phyloP scores from a whole-genome alignment of 2,888 invertebrate species.

The Chrysodeixis includens region DNA sequence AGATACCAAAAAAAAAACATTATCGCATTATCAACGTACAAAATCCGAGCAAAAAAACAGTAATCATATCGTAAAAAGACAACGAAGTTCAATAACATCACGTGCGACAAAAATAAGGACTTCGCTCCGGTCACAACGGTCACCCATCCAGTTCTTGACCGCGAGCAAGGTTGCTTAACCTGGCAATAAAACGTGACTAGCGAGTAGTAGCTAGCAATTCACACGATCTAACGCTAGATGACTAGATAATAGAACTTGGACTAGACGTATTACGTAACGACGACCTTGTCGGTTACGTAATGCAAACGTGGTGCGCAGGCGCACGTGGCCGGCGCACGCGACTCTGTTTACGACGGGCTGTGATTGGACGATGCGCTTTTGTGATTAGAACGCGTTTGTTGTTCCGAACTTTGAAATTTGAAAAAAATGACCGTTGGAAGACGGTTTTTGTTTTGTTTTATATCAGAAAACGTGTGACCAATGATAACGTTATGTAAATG shows the following conservation, averaged over 20 bases:
- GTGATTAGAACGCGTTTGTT: conserved; percentile 20
- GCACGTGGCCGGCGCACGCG: conserved; percentile 67
- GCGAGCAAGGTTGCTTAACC: neutral
- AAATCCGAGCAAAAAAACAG: neutral
- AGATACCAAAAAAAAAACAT: neutral
- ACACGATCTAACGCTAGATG: conserved; percentile 15
- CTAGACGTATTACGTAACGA: conserved; percentile 67
- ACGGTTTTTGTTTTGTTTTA: neutral
- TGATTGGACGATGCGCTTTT: conserved; percentile 44
- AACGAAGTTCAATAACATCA: neutral
- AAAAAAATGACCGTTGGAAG: neutral
- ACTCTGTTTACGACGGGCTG: conserved; percentile 42
- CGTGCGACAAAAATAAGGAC: neutral
- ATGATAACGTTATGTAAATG: too few species aligned
- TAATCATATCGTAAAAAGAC: neutral
- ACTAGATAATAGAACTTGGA: conserved; percentile 47
- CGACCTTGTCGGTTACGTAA: conserved; percentile 70
- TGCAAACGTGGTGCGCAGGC: conserved; percentile 61
- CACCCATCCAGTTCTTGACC: conserved; percentile 10
- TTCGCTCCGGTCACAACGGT: neutral
- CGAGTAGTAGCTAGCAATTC: conserved; percentile 1
- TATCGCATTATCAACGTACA: neutral
- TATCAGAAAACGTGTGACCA: too few species aligned
- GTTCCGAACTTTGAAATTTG: neutral
- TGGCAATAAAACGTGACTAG: conserved; percentile 36